phyloP scores from a whole-genome alignment of 2,888 invertebrate species.

The Athripsodes cinereus region DNA sequence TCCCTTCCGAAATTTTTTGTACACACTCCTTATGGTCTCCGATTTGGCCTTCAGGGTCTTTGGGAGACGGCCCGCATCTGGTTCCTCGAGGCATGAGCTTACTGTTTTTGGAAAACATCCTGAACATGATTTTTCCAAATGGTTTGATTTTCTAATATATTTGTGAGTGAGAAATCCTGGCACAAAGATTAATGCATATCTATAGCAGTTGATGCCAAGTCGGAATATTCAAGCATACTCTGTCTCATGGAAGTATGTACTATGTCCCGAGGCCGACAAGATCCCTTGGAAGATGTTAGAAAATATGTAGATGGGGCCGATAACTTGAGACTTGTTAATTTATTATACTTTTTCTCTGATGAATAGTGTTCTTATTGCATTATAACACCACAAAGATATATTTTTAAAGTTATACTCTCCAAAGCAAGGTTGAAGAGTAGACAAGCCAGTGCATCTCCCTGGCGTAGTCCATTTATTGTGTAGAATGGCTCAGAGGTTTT shows the following conservation, averaged over 20 bases:
- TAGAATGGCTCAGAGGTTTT: too few relatives aligned
- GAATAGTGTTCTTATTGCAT: neutral
- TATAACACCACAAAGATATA: neutral
- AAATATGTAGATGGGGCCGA: conserved; percentile 41
- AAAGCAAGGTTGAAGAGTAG: too few relatives aligned
- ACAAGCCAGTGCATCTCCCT: too few relatives aligned
- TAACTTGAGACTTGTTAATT: conserved; percentile 28
- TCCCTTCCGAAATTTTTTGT: conserved; percentile 55
- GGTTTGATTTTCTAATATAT: conserved; percentile 71
- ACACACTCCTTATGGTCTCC: conserved; percentile 40
- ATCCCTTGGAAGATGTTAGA: conserved; percentile 39
- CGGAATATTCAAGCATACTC: conserved; percentile 71
- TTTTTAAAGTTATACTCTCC: too few relatives aligned
- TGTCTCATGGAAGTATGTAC: conserved; percentile 41
- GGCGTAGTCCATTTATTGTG: too few relatives aligned
- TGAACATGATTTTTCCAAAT: conserved; percentile 69
- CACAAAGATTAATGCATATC: conserved; percentile 82
- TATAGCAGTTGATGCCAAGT: conserved; percentile 72
- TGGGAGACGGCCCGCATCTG: conserved; percentile 38
- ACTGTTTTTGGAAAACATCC: conserved; percentile 42
- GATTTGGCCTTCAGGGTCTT: conserved; percentile 32
- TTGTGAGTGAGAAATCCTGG: conserved; percentile 80
- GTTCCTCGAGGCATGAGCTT: conserved; percentile 49
- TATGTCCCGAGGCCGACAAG: conserved; percentile 33
- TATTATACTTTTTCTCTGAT: neutral